A percentile compares a stretch with the other conserved stretches of the same genome.
These are phyloP conservation scores for Podarcis muralis DNA, from an alignment of 2,113 vertebrate genomes.

Conservation along the genomic window DNA sequence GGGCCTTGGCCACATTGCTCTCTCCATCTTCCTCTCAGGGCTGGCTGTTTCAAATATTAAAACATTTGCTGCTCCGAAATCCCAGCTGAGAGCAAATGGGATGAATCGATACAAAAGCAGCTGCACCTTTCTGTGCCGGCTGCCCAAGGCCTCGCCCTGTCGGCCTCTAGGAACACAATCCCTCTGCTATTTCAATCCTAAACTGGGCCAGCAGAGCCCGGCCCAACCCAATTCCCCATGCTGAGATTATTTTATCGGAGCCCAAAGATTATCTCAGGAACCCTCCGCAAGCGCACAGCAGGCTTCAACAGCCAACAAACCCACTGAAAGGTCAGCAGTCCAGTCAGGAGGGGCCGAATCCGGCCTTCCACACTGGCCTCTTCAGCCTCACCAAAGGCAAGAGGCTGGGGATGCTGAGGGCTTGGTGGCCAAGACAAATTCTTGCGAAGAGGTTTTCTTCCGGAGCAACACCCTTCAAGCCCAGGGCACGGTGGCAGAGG, in stretches of 20 bases:
- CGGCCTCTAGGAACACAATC: not conserved
- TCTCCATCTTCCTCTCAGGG: not conserved
- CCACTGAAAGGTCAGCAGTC: not conserved
- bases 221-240: not conserved
- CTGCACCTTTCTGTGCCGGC: no score
- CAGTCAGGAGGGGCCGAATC: not conserved
- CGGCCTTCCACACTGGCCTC: slow-evolving; percentile 49
- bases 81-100: not conserved
- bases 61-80: not conserved
- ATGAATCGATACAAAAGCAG: no score
- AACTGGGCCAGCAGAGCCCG: not conserved
- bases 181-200: not conserved
- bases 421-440: not conserved
- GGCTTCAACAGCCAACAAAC: not conserved
- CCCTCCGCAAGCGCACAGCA: not conserved
- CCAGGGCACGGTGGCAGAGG: not conserved
- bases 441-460: not conserved
- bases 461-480: not conserved
- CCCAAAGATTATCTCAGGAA: not conserved
- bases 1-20: not conserved
- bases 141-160: no score
- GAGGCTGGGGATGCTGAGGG: not conserved
- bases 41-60: no score
- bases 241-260: not conserved
- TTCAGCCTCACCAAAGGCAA: slow-evolving; percentile 18